Evolutionary conservation across 2,113 vertebrate genomes (phyloP), one percentile per base, ranked within the genome.

Genomic region (Synchiropus splendidus): DNA sequence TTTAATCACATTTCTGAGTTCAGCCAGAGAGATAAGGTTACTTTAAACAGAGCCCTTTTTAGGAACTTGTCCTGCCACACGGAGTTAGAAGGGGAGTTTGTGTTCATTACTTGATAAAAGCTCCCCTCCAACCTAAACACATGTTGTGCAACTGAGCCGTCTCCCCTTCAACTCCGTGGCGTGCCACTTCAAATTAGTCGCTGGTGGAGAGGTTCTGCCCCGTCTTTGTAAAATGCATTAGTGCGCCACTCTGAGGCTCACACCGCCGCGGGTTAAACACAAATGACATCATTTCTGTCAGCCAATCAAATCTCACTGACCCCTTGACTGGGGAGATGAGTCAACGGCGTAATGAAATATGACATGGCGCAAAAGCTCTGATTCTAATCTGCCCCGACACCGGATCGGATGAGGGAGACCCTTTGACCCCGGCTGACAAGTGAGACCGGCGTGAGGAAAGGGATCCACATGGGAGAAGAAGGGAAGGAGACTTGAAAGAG

Each of bases 311-410:
- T 80, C 81, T 82, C 68, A 52, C 74, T 76, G 83, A 86, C 83
- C 84, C 72, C 52, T 72, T 48, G 83, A 87, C 84, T 85, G 54
- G 74, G 36, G 36, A 75, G 85, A 76, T 80, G 87, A 90, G 84
- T 85, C 80, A 82, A 80, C 84, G 68, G 78, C 73, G 68, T 87
- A 87, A 88, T 83, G 87, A 85, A 89, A 89, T 88, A 86, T 87
- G 86, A 86, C 73, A 75, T 80, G 64, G 70, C 80, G 54, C 85
- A 86, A 86, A 76, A 78, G 72, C 78, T 63, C 44, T 78, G 73
- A 78, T 81, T 79, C 79, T 89, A 89, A 90, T 88, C 80, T 70
- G 71, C 66, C 54, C 66, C 83, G 89, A 89, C 88, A 83, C 76
- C 50, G 68, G 84, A 89, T 88, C 84, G 88, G 84, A 86, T 76